These are phyloP conservation scores for Lasioglossum villosulum DNA, from an alignment of 2,888 invertebrate genomes.

Conservation along the genomic window DNA sequence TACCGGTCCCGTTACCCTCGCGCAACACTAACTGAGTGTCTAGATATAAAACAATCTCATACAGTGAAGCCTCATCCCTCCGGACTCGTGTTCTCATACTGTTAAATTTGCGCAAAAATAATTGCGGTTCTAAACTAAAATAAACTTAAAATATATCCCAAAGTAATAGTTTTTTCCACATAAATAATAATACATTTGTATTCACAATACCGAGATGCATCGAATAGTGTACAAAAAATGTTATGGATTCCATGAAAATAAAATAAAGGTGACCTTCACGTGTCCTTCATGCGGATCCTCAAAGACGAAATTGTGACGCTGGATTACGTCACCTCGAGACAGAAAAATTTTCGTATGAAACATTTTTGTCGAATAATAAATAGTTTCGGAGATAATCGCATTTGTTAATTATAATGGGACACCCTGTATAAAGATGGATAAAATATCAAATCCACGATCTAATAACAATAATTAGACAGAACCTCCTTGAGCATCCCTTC, in stretches of 20 bases:
- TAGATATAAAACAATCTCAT: neutral
- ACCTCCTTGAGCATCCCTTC: constrained; percentile 23
- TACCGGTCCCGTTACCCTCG: neutral
- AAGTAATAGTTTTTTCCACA: neutral
- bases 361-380: no score
- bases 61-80: no score
- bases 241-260: neutral
- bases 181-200: neutral
- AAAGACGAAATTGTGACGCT: no score
- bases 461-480: neutral
- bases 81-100: no score
- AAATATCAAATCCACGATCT: neutral
- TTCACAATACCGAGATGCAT: neutral
- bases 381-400: no score
- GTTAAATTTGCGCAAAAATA: neutral
- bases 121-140: neutral
- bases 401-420: no score
- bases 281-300: no score
- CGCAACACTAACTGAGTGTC: neutral
- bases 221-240: neutral
- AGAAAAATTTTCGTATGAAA: no score
- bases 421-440: no score
- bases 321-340: no score
- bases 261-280: neutral
- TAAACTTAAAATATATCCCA: neutral